Evolutionary conservation across 2,888 invertebrate genomes (phyloP), one percentile per base, ranked within the genome.

Genomic region (Stenoptilia bipunctidactyla): DNA sequence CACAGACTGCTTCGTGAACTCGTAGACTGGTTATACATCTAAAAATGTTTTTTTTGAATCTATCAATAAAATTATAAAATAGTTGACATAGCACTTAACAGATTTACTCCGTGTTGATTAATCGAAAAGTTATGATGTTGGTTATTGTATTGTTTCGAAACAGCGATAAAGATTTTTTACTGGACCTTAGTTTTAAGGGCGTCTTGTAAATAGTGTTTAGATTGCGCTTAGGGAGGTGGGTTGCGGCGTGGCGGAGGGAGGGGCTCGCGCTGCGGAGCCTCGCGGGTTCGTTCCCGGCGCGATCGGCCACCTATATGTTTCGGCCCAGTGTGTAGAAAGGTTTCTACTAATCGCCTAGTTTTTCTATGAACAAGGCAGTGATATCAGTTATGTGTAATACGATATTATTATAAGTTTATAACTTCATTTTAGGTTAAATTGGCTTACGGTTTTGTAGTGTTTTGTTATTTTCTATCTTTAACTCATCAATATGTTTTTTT

Each of bases 221-320:
- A 9, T 25, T 5, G 30, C 15, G 34, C 34, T n/a, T 10, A 41
- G 44, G 42, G 40, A 38, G 36, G 35, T 40, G 42, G 39, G 44
- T n/a, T n/a, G n/a, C n/a, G n/a, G n/a, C n/a, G n/a, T n/a, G n/a
- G n/a, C n/a, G 30, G 44, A 42, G 43, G 36, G 45, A 36, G 42
- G 30, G 36, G n/a, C n/a, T n/a, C n/a, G n/a, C n/a, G n/a, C n/a
- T n/a, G n/a, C n/a, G n/a, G n/a, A n/a, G n/a, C n/a, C n/a, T n/a
- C n/a, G n/a, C n/a, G n/a, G n/a, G n/a, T n/a, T n/a, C n/a, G n/a
- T n/a, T n/a, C n/a, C n/a, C n/a, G n/a, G n/a, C n/a, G 61, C 61
- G n/a, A 66, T 65, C 66, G 83, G 84, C 84, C 84, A 75, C 68
- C 68, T 75, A 84, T 85, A 84, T 85, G 83, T 85, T 84, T 82